A percentile compares a stretch with the other conserved stretches of the same genome.
Evolutionary conservation across 2,888 invertebrate species (phyloP).

Genomic region (Brachypterus glaber): DNA sequence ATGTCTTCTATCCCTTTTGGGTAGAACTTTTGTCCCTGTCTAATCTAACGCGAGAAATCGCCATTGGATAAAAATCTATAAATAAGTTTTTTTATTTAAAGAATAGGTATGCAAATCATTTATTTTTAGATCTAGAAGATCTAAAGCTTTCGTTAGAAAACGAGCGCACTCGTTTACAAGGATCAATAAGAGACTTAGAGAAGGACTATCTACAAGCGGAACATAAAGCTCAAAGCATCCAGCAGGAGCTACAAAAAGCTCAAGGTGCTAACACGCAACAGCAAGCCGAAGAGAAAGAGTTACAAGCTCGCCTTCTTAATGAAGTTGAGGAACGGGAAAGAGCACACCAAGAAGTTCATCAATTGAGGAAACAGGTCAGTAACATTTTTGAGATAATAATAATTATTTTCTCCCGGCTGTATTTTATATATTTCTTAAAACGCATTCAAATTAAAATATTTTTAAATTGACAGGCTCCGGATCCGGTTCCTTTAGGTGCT

Average conservation of each 20-base stretch:
- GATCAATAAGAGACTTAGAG: conserved; percentile 61
- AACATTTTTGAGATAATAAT: not conserved
- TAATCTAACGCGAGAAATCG: no score
- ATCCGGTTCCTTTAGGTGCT: no score
- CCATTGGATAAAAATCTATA: no score
- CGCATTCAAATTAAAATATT: no score
- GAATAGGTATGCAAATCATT: no score
- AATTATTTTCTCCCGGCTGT: no score
- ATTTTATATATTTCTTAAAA: no score
- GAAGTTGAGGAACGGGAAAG: conserved; percentile 74
- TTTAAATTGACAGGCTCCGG: no score
- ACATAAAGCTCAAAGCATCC: conserved; percentile 58
- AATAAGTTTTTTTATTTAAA: no score
- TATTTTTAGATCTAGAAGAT: conserved; percentile 65
- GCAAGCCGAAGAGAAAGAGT: conserved; percentile 66
- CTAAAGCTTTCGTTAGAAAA: conserved; percentile 62
- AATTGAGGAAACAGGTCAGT: conserved; percentile 60
- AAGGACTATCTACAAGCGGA: conserved; percentile 60
- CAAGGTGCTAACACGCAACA: conserved; percentile 59
- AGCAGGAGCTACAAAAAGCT: conserved; percentile 59
- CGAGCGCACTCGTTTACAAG: conserved; percentile 64
- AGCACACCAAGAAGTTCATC: conserved; percentile 60
- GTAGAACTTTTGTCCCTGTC: no score
- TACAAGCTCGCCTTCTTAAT: conserved; percentile 53
- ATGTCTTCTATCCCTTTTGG: no score